Conservation (phyloP, 2,113 vertebrate genomes). For the Nyctibius bracteatus region DNA sequence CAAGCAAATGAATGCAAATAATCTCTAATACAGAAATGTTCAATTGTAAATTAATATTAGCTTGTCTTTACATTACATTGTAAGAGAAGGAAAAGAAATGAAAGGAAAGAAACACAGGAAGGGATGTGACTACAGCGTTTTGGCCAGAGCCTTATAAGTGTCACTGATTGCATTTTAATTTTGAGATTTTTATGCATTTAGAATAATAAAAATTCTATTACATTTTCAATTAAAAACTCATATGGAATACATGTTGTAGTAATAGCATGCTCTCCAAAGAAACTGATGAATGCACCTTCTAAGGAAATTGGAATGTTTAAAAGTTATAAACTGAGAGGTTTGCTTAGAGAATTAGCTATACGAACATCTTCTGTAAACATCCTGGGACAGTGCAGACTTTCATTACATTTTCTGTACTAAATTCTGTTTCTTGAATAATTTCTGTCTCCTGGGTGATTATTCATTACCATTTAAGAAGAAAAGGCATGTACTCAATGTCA, state of each 20-base stretch:
- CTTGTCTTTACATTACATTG: constrained; percentile 31
- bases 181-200: constrained; percentile 8
- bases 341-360: constrained; percentile 7
- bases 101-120: constrained; percentile 12
- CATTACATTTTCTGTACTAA: constrained; percentile 2
- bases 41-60: constrained; percentile 41
- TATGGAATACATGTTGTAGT: background rate
- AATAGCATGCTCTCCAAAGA: background rate
- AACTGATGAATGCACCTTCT: background rate
- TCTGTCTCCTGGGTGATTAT: background rate
- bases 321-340: constrained; percentile 17
- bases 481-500: background rate
- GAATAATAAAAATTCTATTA: constrained; percentile 38
- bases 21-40: constrained; percentile 1
- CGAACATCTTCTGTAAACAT: background rate
- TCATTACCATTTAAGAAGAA: constrained; percentile 20
- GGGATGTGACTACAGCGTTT: background rate
- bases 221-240: constrained; percentile 47
- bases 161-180: background rate
- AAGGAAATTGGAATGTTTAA: background rate
- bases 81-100: constrained; percentile 34
- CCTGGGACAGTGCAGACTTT: background rate
- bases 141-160: constrained; percentile 26
- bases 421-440: background rate
- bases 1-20: constrained; percentile 22